Evolutionary conservation across 2,797 vertebrate genomes (phyloP), one percentile per base, ranked within the genome.

Genomic region (Simalia tracyae): DNA sequence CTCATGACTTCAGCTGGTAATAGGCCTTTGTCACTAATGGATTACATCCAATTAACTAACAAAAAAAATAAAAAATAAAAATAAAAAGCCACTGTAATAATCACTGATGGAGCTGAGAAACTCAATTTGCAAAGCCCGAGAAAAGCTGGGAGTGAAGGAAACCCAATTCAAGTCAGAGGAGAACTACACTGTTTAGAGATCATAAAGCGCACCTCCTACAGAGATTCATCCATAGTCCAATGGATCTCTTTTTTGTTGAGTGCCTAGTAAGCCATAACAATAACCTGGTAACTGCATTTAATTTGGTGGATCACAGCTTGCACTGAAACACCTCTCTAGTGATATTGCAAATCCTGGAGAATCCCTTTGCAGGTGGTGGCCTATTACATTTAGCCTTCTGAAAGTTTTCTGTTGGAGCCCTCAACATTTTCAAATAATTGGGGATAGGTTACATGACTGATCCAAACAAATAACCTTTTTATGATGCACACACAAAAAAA

Each of bases 41-140:
- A 94, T 95, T 93, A 92, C 91, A 90, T 95, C 94, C 95, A 95
- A 95, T 96, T 96, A 96, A 96, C 91, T 92, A 94, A 93, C 22
- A 88, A 95, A 94, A 54, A 54, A 54, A 54, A 36, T 36, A 36
- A 36, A 36, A 36, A 36, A 36, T 50, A 50, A 5, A 50, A 6
- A 7, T 54, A 95, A 94, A 92, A 96, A 92, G 92, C 90, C 63
- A 91, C 93, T 96, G 95, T 93, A 95, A 88, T 95, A 95, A 96
- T 95, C 84, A 95, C 90, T 92, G 19, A 86, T 92, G 89, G 91
- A 92, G 85, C 92, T 90, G 64, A 76, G 87, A 94, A 66, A 81
- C 90, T 8, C 19, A 42, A 50, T 66, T 88, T 88, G 91, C 88
- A 36, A 94, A 90, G 22, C 81, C 9, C 42, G 5, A 2, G 19